Conservation (phyloP, 2,797 vertebrate species). For the Tachyglossus aculeatus region DNA sequence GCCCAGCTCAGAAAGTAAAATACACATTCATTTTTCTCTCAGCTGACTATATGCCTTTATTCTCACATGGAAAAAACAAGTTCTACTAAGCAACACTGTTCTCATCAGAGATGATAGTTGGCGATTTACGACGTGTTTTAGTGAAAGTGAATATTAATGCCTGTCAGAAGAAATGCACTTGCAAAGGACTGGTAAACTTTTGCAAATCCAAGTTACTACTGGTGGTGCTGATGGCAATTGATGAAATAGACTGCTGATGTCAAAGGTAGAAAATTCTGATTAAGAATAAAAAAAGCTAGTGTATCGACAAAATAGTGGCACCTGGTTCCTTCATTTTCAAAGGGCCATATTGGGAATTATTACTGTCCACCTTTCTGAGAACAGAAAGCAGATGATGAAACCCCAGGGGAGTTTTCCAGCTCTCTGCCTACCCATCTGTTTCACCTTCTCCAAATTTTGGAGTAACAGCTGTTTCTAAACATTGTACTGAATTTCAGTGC, state of each 20-base stretch:
- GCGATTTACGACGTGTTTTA: conserved; percentile 14
- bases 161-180: background rate
- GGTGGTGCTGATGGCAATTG: background rate
- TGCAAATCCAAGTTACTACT: background rate
- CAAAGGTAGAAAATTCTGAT: background rate
- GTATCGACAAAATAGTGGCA: conserved; percentile 3
- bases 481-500: conserved; percentile 30
- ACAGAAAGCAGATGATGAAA: conserved; percentile 19
- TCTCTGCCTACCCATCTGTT: conserved; percentile 49
- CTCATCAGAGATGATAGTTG: background rate
- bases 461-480: conserved; percentile 50
- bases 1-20: background rate
- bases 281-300: conserved; percentile 6
- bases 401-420: conserved; percentile 30
- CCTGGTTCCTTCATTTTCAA: conserved; percentile 16
- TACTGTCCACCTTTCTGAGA: conserved; percentile 17
- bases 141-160: background rate
- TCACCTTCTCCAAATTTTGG: conserved; percentile 21
- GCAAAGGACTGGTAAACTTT: background rate
- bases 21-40: background rate
- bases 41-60: background rate
- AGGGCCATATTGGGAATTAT: conserved; percentile 29
- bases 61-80: background rate
- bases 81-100: background rate
- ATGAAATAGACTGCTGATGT: background rate